Conservation (phyloP, 2,888 invertebrate genomes). For the Thereva nobilitata region DNA sequence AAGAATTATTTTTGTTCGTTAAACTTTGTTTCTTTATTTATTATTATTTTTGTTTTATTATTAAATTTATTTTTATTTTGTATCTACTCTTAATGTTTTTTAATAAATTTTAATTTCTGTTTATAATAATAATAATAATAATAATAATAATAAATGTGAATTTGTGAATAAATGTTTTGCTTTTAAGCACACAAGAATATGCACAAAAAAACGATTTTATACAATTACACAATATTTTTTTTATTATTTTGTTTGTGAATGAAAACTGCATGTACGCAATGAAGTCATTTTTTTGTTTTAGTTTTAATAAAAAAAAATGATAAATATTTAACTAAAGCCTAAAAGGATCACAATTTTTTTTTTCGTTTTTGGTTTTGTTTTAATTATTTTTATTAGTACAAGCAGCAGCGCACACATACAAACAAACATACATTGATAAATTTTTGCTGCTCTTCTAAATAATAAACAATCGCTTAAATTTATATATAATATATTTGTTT, state of each 20-base stretch:
- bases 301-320: conserved; percentile 4
- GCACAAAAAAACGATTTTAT: too few species aligned
- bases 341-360: conserved; percentile 26
- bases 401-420: not conserved
- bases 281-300: not conserved
- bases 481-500: not conserved
- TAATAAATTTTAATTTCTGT: conserved; percentile 30
- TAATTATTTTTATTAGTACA: not conserved
- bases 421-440: too few species aligned
- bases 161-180: conserved; percentile 1
- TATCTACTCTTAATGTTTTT: conserved; percentile 14
- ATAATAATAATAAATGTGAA: conserved; percentile 22
- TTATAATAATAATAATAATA: conserved; percentile 24
- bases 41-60: conserved; percentile 14
- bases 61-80: conserved; percentile 11
- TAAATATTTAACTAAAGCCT: conserved; percentile 10
- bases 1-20: conserved; percentile 12
- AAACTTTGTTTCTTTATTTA: conserved; percentile 11
- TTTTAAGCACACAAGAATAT: too few species aligned
- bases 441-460: too few species aligned
- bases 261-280: too few species aligned
- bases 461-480: too few species aligned
- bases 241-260: too few species aligned
- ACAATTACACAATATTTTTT: too few species aligned
- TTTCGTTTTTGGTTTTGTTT: not conserved